Conservation (phyloP, 1,140 invertebrate genomes). For the Drosophila nigromelanica region DNA sequence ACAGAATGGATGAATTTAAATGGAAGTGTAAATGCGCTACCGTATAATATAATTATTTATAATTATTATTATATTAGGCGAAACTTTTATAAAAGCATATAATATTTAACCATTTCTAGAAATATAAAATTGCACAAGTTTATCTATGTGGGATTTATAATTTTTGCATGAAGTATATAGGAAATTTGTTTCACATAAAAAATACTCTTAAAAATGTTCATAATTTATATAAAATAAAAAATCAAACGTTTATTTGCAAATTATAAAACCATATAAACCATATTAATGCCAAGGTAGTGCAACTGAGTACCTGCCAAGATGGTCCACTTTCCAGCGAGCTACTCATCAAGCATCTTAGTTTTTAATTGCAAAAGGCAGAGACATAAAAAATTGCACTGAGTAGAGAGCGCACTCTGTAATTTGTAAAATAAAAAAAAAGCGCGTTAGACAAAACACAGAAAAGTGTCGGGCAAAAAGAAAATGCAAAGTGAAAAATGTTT, state of each 20-base stretch:
- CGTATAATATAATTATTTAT: too few species aligned
- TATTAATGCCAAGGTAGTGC: conserved; percentile 11
- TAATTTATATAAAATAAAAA: too few species aligned
- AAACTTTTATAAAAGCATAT: too few species aligned
- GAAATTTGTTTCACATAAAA: too few species aligned
- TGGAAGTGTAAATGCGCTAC: conserved; percentile 17
- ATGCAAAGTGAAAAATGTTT: conserved; percentile 78
- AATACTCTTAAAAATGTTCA: neutral
- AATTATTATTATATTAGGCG: too few species aligned
- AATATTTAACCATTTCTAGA: too few species aligned
- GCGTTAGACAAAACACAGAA: conserved; percentile 57
- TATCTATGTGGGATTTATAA: too few species aligned
- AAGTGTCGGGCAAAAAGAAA: conserved; percentile 49
- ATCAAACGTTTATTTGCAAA: too few species aligned
- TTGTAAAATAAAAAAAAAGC: conserved; percentile 34
- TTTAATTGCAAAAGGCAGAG: conserved; percentile 63
- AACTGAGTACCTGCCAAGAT: conserved; percentile 14
- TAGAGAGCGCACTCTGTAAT: conserved; percentile 37
- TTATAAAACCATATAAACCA: too few species aligned
- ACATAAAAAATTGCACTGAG: conserved; percentile 38
- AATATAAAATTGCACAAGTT: too few species aligned
- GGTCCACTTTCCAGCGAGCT: neutral
- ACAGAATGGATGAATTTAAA: conserved; percentile 7
- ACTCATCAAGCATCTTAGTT: conserved; percentile 48
- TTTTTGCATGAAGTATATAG: too few species aligned